These are phyloP conservation scores for Pararge aegeria DNA, from an alignment of 1,140 invertebrate genomes.

Conservation along the genomic window DNA sequence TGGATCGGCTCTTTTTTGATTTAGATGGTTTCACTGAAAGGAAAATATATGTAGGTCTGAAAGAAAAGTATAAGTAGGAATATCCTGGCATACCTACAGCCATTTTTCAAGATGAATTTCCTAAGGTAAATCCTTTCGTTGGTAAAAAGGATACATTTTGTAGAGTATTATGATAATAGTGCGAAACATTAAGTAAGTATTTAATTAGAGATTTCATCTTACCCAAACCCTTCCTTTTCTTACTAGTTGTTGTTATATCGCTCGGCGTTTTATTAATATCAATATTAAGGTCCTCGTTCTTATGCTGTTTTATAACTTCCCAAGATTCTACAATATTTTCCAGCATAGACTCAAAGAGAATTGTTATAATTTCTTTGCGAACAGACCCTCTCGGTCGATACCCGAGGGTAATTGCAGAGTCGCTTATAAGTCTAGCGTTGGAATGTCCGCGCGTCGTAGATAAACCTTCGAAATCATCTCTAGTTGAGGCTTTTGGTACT, in stretches of 20 bases:
- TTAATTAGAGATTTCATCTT: no score
- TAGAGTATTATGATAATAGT: no score
- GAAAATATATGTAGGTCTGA: neutral
- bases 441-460: slow-evolving; percentile 40
- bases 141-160: no score
- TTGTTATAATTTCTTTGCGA: slow-evolving; percentile 56
- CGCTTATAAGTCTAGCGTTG: slow-evolving; percentile 32
- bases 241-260: slow-evolving; percentile 42
- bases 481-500: slow-evolving; percentile 20
- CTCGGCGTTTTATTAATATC: slow-evolving; percentile 45
- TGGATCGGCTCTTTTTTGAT: slow-evolving; percentile 47
- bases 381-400: slow-evolving; percentile 44
- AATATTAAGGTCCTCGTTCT: slow-evolving; percentile 35
- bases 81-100: no score
- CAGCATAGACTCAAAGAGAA: slow-evolving; percentile 63
- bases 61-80: no score
- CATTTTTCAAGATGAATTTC: no score
- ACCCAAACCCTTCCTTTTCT: slow-evolving; percentile 44
- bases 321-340: slow-evolving; percentile 58
- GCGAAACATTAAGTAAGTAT: no score
- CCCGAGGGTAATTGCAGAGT: slow-evolving; percentile 34
- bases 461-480: slow-evolving; percentile 33
- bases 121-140: no score
- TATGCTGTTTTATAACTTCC: slow-evolving; percentile 43
- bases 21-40: slow-evolving; percentile 50